These are phyloP conservation scores for Mormoops blainvillei DNA, from an alignment of 2,113 vertebrate species.

Conservation along the genomic window DNA sequence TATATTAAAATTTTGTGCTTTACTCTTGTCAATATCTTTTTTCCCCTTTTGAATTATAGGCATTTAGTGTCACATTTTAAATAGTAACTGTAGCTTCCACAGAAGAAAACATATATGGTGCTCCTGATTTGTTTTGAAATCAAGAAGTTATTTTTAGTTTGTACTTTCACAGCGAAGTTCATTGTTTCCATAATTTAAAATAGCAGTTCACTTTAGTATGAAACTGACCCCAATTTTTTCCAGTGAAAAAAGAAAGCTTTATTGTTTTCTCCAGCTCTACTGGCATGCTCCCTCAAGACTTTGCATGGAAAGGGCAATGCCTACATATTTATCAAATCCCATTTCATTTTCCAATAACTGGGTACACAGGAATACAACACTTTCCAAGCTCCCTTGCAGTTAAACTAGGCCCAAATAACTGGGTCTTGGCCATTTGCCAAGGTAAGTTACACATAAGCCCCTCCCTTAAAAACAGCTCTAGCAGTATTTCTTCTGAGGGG, in stretches of 20 bases:
- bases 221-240: neutral
- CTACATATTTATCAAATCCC: neutral
- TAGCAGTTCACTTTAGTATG: neutral
- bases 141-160: neutral
- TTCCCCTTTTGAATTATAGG: neutral
- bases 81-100: neutral
- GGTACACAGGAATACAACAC: neutral
- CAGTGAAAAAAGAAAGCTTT: neutral
- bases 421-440: neutral
- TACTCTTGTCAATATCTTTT: neutral
- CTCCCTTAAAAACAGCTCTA: neutral
- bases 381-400: neutral
- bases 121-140: neutral
- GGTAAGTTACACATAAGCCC: neutral
- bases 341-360: neutral
- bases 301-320: neutral
- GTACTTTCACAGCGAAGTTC: neutral
- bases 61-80: neutral
- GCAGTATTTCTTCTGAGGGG: neutral
- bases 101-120: neutral
- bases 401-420: neutral
- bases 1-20: neutral
- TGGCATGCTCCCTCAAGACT: neutral
- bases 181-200: neutral
- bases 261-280: neutral